These are phyloP conservation scores for Malurus splendens DNA, from an alignment of 2,797 vertebrate genomes.

Conservation along the genomic window DNA sequence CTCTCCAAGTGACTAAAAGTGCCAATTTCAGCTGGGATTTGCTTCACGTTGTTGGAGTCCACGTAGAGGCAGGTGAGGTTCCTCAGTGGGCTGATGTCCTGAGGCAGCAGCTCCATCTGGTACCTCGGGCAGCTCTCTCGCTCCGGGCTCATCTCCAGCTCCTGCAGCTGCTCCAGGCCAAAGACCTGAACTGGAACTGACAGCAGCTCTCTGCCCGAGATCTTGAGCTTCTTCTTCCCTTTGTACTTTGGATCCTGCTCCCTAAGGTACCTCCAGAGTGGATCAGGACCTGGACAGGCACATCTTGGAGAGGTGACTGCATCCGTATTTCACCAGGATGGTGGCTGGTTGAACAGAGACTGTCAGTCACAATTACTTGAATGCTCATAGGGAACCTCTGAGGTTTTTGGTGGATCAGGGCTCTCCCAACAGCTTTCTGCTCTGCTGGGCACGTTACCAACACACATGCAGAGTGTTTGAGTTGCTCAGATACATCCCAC, in stretches of 20 bases:
- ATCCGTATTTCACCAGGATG: background rate
- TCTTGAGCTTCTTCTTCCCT: conserved; percentile 48
- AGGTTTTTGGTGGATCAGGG: background rate
- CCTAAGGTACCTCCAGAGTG: conserved; percentile 21
- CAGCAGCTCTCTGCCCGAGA: conserved; percentile 49
- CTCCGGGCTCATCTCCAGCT: conserved; percentile 64
- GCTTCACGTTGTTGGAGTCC: conserved; percentile 59
- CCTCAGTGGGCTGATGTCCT: conserved; percentile 12
- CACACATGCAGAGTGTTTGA: background rate
- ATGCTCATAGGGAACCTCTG: accelerated
- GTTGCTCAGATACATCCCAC: conserved; percentile 34
- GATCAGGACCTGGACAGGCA: background rate
- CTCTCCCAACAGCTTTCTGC: background rate
- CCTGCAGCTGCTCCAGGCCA: conserved; percentile 38
- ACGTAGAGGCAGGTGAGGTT: conserved; percentile 50
- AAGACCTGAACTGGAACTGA: conserved; percentile 20
- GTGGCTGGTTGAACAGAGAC: accelerated
- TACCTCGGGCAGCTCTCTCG: conserved; percentile 52
- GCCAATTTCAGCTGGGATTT: conserved; percentile 47
- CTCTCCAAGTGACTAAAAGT: conserved; percentile 37
- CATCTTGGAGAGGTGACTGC: background rate
- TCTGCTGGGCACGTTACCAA: background rate
- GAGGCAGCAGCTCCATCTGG: conserved; percentile 34
- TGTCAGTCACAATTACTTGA: background rate
- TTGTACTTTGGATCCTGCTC: background rate